Percentiles rank a stretch among this genome's conserved stretches.
Evolutionary conservation across 2,888 invertebrate genomes (phyloP).

Genomic region (Tortricodes alternella): DNA sequence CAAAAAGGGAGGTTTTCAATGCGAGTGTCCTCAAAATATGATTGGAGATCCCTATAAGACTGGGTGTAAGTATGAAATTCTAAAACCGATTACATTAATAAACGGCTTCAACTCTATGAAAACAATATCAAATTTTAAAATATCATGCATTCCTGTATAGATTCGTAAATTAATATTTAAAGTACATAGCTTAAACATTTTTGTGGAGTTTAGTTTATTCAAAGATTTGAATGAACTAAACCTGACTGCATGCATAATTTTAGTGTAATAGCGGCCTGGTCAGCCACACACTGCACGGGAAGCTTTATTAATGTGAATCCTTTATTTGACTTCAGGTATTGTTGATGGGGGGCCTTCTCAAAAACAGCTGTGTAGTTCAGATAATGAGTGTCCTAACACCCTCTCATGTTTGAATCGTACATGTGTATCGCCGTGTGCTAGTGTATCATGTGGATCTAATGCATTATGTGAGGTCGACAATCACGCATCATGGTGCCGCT

Average conservation of each 20-base stretch:
- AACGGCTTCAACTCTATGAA: neutral
- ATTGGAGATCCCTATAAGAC: slow-evolving; percentile 92
- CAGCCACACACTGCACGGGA: neutral
- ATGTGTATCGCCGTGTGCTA: slow-evolving; percentile 91
- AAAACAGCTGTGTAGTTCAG: slow-evolving; percentile 86
- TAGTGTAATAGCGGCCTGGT: too few relatives aligned
- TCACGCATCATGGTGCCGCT: slow-evolving; percentile 94
- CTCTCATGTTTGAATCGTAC: slow-evolving; percentile 90
- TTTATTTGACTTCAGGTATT: slow-evolving; percentile 49
- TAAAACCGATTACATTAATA: neutral
- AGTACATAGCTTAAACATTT: too few relatives aligned
- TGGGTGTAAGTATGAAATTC: slow-evolving; percentile 85
- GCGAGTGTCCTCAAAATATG: slow-evolving; percentile 92
- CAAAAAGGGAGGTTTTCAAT: slow-evolving; percentile 92
- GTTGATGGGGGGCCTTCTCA: slow-evolving; percentile 72
- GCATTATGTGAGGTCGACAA: slow-evolving; percentile 94
- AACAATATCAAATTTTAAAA: too few relatives aligned
- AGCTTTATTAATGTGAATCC: neutral
- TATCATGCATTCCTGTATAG: too few relatives aligned
- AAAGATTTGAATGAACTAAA: too few relatives aligned
- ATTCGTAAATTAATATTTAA: too few relatives aligned
- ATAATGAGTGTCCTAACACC: slow-evolving; percentile 91
- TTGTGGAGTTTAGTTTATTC: too few relatives aligned
- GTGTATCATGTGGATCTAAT: slow-evolving; percentile 90
- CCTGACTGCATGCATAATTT: too few relatives aligned